Percentiles rank a stretch among this genome's conserved stretches.
Conservation (phyloP, 2,113 vertebrate species). For the Petromus typicus region DNA sequence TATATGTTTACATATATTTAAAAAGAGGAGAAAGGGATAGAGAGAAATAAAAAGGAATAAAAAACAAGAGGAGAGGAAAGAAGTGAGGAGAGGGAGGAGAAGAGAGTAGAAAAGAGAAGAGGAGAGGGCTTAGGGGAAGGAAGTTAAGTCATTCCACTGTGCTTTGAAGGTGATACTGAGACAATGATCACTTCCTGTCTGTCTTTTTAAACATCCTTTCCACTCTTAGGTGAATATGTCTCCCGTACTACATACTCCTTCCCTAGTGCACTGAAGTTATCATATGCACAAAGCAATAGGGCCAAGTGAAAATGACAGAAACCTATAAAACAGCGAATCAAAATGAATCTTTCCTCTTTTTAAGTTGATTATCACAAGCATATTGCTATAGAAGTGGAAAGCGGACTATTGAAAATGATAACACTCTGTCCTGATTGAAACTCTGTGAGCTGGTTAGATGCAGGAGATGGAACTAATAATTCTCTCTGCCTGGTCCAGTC, state of each 20-base stretch:
- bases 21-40: too few species aligned
- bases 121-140: neutral
- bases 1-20: neutral
- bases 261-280: neutral
- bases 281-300: neutral
- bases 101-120: neutral
- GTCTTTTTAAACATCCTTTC: neutral
- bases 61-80: neutral
- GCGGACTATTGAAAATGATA: too few species aligned
- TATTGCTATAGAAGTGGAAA: neutral
- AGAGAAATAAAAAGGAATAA: too few species aligned
- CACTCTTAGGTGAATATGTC: neutral
- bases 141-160: neutral
- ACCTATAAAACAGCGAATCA: neutral
- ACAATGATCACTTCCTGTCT: neutral
- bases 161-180: neutral
- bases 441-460: neutral
- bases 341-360: neutral
- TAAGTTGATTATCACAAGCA: neutral
- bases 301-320: neutral
- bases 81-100: rapidly evolving
- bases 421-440: neutral
- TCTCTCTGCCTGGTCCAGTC: too few species aligned
- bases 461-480: neutral
- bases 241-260: neutral